A percentile compares a stretch with the other conserved stretches of the same genome.
phyloP scores from a whole-genome alignment of 2,888 invertebrate genomes.

The Torymus aiolomorphi region DNA sequence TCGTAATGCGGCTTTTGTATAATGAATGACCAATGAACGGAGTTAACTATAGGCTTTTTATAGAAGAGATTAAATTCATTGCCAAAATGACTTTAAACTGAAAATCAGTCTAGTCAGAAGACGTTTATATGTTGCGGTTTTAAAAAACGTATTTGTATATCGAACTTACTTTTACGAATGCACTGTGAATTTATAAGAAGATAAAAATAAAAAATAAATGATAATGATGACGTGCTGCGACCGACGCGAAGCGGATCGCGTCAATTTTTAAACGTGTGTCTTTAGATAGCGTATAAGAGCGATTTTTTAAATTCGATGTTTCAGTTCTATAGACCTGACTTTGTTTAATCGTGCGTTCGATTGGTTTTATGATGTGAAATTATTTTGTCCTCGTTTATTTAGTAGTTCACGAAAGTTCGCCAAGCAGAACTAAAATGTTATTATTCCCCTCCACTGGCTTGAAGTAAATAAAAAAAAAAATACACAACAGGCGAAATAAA shows the following conservation, averaged over 20 bases:
- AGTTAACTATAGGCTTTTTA: conserved; percentile 55
- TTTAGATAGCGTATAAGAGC: conserved; percentile 27
- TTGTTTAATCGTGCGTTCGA: conserved; percentile 14
- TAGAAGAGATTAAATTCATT: conserved; percentile 46
- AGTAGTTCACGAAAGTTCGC: background rate
- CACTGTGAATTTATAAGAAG: conserved; percentile 45
- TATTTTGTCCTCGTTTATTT: background rate
- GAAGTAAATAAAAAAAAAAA: background rate
- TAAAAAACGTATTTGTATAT: conserved; percentile 34
- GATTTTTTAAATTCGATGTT: conserved; percentile 26
- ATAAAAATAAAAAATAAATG: background rate
- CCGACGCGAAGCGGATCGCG: background rate
- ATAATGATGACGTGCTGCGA: background rate
- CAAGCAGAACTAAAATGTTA: conserved; percentile 3
- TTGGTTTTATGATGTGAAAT: conserved; percentile 15
- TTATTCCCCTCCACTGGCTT: conserved; percentile 3
- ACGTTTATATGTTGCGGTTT: conserved; percentile 46
- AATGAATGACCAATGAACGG: conserved; percentile 48
- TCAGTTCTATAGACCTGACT: conserved; percentile 14
- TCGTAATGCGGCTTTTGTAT: conserved; percentile 37
- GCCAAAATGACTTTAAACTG: conserved; percentile 35
- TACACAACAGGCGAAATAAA: background rate
- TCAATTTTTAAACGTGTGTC: conserved; percentile 21
- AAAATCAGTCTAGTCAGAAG: conserved; percentile 45
- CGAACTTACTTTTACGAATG: conserved; percentile 47